Evolutionary conservation across 2,888 invertebrate genomes (phyloP), one percentile per base, ranked within the genome.

Genomic region (Ochropacha duplaris): DNA sequence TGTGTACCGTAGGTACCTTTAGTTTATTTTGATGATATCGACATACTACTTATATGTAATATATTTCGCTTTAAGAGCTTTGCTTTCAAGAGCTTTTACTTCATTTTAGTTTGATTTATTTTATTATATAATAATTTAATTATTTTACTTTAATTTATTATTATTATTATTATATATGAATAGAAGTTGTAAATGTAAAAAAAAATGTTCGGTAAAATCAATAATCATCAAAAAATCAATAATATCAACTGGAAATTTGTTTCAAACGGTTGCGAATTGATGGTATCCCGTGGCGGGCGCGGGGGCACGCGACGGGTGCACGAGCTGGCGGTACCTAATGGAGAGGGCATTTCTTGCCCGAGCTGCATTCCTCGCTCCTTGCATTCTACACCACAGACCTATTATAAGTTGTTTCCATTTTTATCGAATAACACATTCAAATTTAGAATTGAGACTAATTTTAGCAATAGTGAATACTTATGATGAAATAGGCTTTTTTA

Each of bases 311-410:
- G 69, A 72, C 64, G 68, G 64, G 71, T 60, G 66, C 44, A 59
- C 50, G 57, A 50, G 59, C 59, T 39, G 39, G 39, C 16, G 44
- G n/a, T 44, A 19, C 44, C n/a, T n/a, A n/a, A n/a, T 19, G 44
- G 44, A 70, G 75, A 76, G 81, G 77, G 81, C 78, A 82, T 76
- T 87, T 85, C 84, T 86, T 85, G 87, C 79, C 76, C 69, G 76
- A 74, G 73, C 88, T 77, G 80, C 89, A 88, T 88, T 87, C 88
- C 84, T 77, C 65, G 76, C 80, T 79, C 74, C 85, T 75, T 76
- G 79, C 85, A 86, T 88, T 86, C 83, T 83, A 76, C 74, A 73
- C 74, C 70, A 71, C 69, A 74, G 71, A 71, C 75, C 74, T 66
- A 74, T 69, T 74, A 73, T 68, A 68, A 64, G 65, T 65, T 66